A percentile compares a stretch with the other conserved stretches of the same genome.
These are phyloP conservation scores for Drosophila eohydei DNA, from an alignment of 2,888 invertebrate genomes.

Conservation along the genomic window DNA sequence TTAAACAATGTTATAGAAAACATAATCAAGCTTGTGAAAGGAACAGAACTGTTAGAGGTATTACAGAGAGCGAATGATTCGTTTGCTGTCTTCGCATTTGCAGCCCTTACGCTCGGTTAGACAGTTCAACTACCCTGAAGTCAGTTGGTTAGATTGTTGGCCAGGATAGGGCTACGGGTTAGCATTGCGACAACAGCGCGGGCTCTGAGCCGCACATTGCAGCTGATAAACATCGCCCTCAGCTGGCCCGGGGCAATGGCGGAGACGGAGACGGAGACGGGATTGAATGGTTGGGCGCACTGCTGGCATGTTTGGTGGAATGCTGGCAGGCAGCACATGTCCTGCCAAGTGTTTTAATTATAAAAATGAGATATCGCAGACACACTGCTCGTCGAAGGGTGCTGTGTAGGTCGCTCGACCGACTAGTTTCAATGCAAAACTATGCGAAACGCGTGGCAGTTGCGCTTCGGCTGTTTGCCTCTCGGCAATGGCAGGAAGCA, in stretches of 20 bases:
- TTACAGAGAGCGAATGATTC: conserved; percentile 21
- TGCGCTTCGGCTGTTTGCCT: conserved; percentile 56
- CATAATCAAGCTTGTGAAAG: background rate
- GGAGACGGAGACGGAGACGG: conserved; percentile 1
- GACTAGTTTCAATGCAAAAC: conserved; percentile 64
- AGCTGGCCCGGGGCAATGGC: conserved; percentile 7
- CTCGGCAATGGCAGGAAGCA: conserved; percentile 61
- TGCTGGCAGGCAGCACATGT: conserved; percentile 73
- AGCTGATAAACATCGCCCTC: conserved; percentile 70
- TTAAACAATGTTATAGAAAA: background rate
- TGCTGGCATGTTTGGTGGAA: conserved; percentile 66
- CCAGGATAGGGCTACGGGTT: conserved; percentile 67
- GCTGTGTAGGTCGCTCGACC: conserved; percentile 32
- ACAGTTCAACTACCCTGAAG: conserved; percentile 69
- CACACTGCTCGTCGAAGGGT: conserved; percentile 42
- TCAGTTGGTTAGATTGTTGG: conserved; percentile 66
- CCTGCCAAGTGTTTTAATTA: conserved; percentile 80
- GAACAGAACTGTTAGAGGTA: background rate
- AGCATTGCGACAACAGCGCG: conserved; percentile 50
- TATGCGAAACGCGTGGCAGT: conserved; percentile 78
- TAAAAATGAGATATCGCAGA: conserved; percentile 77
- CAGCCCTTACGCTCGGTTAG: conserved; percentile 37
- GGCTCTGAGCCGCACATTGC: conserved; percentile 55
- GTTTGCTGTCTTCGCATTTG: conserved; percentile 7
- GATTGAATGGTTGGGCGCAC: conserved; percentile 57